phyloP scores from a whole-genome alignment of 2,888 invertebrate species.

The Apodemia hepburni region DNA sequence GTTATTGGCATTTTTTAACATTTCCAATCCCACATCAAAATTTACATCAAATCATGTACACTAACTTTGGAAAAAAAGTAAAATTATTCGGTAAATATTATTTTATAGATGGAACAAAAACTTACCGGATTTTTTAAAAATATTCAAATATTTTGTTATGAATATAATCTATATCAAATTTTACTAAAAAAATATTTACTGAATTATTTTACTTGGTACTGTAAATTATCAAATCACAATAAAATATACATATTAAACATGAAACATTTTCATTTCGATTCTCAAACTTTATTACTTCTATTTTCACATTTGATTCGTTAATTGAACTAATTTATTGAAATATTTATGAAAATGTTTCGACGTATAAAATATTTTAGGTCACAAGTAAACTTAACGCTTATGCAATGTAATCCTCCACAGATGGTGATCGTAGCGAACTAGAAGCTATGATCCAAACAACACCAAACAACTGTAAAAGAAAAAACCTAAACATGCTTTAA shows the following conservation, averaged over 20 bases:
- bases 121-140: background rate
- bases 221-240: background rate
- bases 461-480: constrained; percentile 82
- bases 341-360: constrained; percentile 5
- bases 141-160: too few relatives aligned
- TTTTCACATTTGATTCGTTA: background rate
- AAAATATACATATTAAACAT: background rate
- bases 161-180: too few relatives aligned
- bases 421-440: constrained; percentile 81
- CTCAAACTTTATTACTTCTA: background rate
- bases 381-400: constrained; percentile 62
- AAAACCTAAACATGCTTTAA: constrained; percentile 81
- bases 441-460: constrained; percentile 80
- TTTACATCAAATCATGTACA: constrained; percentile 19
- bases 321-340: background rate
- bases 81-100: background rate
- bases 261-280: background rate
- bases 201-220: background rate
- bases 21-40: constrained; percentile 25
- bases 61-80: background rate
- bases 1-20: constrained; percentile 26
- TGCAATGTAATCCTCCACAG: constrained; percentile 79
- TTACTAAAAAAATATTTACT: background rate
- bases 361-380: background rate
- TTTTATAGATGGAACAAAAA: background rate